phyloP scores from a whole-genome alignment of 2,888 invertebrate species.

The Drosophila atroscutellata region DNA sequence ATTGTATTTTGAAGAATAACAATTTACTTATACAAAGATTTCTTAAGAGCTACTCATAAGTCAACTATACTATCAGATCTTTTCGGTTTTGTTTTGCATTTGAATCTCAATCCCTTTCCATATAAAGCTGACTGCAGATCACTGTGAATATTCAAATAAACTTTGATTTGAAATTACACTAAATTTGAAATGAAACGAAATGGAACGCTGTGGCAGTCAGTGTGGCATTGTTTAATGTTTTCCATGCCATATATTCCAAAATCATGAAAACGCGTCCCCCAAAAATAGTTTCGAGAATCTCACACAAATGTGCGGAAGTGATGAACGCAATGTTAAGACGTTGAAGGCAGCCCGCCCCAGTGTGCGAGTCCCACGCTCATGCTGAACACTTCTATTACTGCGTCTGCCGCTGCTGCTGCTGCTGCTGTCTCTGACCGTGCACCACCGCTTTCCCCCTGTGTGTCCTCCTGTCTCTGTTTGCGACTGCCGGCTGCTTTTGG shows the following conservation, averaged over 20 bases:
- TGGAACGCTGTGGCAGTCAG: conserved; percentile 20
- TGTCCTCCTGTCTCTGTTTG: conserved; percentile 22
- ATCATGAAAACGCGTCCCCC: conserved; percentile 42
- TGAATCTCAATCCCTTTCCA: not conserved
- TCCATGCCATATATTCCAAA: conserved; percentile 36
- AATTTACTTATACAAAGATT: not conserved
- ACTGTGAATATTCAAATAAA: not conserved
- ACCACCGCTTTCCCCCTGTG: conserved; percentile 13
- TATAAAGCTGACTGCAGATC: not conserved
- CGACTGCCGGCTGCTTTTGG: conserved; percentile 10
- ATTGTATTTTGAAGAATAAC: not conserved
- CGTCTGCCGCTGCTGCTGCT: not conserved
- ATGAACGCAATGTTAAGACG: conserved; percentile 56
- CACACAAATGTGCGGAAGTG: conserved; percentile 75
- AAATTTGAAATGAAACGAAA: conserved; percentile 35
- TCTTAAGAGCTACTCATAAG: not conserved
- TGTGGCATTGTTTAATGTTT: conserved; percentile 40
- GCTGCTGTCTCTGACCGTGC: conserved; percentile 52
- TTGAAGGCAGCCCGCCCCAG: conserved; percentile 23
- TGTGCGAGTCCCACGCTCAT: conserved; percentile 54
- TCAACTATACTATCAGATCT: not conserved
- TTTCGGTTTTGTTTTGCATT: not conserved
- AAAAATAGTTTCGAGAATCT: conserved; percentile 69
- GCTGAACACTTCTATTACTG: conserved; percentile 11
- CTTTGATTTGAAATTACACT: conserved; percentile 1